Base-by-base conservation (phyloP, 2,113 vertebrate species). In the Cololabis saira region DNA sequence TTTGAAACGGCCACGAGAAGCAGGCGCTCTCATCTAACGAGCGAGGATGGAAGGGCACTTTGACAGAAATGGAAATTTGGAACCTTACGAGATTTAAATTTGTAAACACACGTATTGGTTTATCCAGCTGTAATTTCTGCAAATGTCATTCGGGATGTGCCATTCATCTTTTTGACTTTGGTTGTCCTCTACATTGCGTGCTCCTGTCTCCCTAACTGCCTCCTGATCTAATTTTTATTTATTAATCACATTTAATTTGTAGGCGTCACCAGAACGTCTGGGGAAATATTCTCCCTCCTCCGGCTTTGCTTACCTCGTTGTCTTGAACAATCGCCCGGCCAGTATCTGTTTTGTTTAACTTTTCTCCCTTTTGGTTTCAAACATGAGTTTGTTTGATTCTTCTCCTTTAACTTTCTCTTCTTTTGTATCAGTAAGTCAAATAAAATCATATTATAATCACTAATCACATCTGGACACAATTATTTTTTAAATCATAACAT, bases 31-130 rank as follows among this genome's bases (percentile, higher is more conserved):
- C 2, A 61, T n/a, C 12, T 49, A 22, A 67, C 14, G 51, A 43
- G 44, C 43, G 19, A 57, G 41, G 53, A 8, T n/a, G 14, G 22
- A 45, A 65, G 53, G 58, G 12, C 45, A 24, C 24, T 21, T 30
- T 18, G 19, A 71, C 37, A 67, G 18, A 19, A 33, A 5, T 10
- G 5, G 15, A 43, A 30, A 16, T 43, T 52, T 60, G 3, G 6
- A n/a, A 22, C 51, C 54, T 24, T 21, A 19, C 53, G 59, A 40
- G 16, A 12, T 53, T 30, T 17, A 2, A 14, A 18, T 65, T n/a
- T 12, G 64, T 51, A 66, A 84, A 78, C 76, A 82, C 64, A 73
- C 42, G 59, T 77, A 76, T 76, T 41, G n/a, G 45, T 63, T n/a
- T 74, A 18, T 16, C 68, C 13, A 55, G 22, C 17, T 67, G 51